Evolutionary conservation across 2,797 vertebrate species (phyloP).

Genomic region (Carcharodon carcharias): DNA sequence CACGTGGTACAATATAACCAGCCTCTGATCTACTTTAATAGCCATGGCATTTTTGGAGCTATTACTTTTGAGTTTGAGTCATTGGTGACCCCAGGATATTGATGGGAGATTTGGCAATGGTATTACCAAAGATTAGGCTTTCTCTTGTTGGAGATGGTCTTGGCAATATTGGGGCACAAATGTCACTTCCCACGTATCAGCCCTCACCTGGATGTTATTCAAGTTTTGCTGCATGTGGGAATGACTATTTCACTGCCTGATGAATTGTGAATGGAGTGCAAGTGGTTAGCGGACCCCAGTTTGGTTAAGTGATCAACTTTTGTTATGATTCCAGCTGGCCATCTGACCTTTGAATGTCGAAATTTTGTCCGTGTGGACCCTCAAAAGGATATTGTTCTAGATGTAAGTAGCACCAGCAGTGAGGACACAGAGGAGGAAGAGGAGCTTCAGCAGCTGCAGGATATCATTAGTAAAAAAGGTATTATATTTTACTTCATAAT

Average conservation of each 20-base stretch:
- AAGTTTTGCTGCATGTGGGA: not conserved
- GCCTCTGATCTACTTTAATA: not conserved
- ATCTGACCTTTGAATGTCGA: constrained; percentile 92
- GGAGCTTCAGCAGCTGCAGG: constrained; percentile 55
- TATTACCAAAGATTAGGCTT: not conserved
- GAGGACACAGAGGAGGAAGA: constrained; percentile 81
- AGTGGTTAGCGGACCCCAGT: no score
- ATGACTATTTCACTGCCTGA: not conserved
- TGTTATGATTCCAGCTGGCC: constrained; percentile 69
- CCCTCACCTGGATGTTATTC: not conserved
- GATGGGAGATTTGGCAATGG: not conserved
- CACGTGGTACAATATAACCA: not conserved
- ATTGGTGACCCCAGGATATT: not conserved
- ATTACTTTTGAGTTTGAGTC: not conserved
- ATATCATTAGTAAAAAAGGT: constrained; percentile 39
- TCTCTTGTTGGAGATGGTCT: not conserved
- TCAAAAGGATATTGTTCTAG: constrained; percentile 91
- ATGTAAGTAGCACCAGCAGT: constrained; percentile 93
- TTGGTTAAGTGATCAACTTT: constrained; percentile 38
- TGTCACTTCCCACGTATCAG: not conserved
- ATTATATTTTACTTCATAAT: not conserved
- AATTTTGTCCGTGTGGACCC: constrained; percentile 96
- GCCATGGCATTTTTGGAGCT: not conserved
- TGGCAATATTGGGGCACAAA: not conserved
- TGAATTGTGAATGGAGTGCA: not conserved